phyloP scores from a whole-genome alignment of 1,140 invertebrate genomes.

The Bombus waltoni region DNA sequence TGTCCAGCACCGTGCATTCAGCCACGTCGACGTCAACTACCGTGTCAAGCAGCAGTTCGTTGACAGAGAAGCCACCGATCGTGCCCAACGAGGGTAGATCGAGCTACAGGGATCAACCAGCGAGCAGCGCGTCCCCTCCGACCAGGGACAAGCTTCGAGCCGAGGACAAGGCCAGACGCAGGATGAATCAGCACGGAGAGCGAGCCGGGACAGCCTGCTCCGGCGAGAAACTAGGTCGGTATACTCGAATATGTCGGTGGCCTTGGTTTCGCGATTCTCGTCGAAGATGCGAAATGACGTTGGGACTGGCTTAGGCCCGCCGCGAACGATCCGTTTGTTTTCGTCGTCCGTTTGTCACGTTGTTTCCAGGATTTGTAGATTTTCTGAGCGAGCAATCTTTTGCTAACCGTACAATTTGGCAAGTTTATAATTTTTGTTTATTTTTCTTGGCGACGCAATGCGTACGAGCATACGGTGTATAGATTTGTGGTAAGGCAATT shows the following conservation, averaged over 20 bases:
- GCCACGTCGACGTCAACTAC: slow-evolving; percentile 31
- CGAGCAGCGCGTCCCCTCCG: slow-evolving; percentile 88
- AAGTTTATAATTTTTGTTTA: too few species aligned
- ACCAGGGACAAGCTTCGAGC: slow-evolving; percentile 88
- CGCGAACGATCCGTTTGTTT: background rate
- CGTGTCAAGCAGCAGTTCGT: slow-evolving; percentile 6
- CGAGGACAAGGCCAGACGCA: slow-evolving; percentile 86
- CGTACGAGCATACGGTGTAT: too few species aligned
- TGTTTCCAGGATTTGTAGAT: too few species aligned
- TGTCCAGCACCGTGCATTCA: slow-evolving; percentile 38
- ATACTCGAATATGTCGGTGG: background rate
- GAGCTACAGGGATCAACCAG: slow-evolving; percentile 85
- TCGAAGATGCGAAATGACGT: background rate
- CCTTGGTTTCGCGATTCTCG: background rate
- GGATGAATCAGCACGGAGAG: slow-evolving; percentile 77
- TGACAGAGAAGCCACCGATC: slow-evolving; percentile 76
- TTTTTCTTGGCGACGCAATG: too few species aligned
- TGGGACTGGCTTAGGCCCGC: background rate
- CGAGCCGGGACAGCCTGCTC: slow-evolving; percentile 61
- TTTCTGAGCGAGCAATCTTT: too few species aligned
- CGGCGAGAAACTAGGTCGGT: slow-evolving; percentile 77
- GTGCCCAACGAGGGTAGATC: slow-evolving; percentile 69
- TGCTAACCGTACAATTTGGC: too few species aligned
- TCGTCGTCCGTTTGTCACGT: too few species aligned
- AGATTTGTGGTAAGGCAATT: too few species aligned